These are phyloP conservation scores for Mamestra brassicae DNA, from an alignment of 2,888 invertebrate species.

Conservation along the genomic window DNA sequence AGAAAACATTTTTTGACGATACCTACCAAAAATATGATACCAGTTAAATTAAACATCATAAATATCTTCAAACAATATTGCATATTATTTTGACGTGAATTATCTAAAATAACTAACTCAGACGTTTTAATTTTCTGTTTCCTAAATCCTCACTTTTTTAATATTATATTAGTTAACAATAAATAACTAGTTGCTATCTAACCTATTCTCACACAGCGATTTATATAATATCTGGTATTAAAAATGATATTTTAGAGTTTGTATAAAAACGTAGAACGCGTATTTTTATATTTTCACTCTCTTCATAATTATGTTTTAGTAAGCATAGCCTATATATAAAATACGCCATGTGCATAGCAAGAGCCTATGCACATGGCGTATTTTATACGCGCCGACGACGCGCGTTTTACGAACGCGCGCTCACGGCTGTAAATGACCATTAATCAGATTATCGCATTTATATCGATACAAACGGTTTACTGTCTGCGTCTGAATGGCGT, in stretches of 20 bases:
- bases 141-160: conserved; percentile 19
- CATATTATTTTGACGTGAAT: conserved; percentile 1
- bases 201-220: conserved; percentile 48
- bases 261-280: conserved; percentile 38
- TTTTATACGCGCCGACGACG: too few species aligned
- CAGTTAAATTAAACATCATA: neutral
- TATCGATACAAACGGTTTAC: too few species aligned
- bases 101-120: conserved; percentile 21
- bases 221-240: conserved; percentile 33
- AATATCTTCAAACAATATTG: neutral
- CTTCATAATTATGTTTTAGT: conserved; percentile 28
- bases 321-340: conserved; percentile 5
- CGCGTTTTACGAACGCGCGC: too few species aligned
- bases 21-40: neutral
- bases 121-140: conserved; percentile 8
- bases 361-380: too few species aligned
- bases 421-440: too few species aligned
- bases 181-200: conserved; percentile 46
- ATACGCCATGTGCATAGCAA: too few species aligned
- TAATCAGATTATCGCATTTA: too few species aligned
- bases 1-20: neutral
- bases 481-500: too few species aligned
- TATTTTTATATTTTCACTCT: neutral
- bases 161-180: conserved; percentile 54
- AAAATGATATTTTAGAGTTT: conserved; percentile 49